Percentiles rank a stretch among this genome's conserved stretches.
Conservation (phyloP, 1,140 invertebrate species). For the Paramacrobiotus metropolitanus region DNA sequence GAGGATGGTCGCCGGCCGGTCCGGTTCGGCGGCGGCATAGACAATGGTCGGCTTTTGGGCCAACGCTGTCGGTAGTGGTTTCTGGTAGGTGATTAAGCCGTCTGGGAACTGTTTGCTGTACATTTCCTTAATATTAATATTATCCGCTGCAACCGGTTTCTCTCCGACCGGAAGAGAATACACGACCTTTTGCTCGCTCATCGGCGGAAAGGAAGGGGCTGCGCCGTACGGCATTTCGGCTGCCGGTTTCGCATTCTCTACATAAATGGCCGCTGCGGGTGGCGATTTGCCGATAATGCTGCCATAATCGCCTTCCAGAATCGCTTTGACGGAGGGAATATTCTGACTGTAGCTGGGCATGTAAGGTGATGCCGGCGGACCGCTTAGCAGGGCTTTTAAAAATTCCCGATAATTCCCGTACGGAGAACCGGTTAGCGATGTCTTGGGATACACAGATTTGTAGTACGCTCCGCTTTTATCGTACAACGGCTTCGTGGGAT, state of each 20-base stretch:
- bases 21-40: no score
- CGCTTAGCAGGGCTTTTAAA: neutral
- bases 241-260: neutral
- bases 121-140: no score
- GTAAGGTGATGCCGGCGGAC: neutral
- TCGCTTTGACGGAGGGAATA: neutral
- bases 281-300: neutral
- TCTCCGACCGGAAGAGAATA: neutral
- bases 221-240: neutral
- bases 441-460: neutral
- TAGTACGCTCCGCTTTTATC: no score
- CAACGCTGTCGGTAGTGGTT: no score
- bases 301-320: neutral
- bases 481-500: neutral
- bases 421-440: neutral
- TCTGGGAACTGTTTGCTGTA: no score
- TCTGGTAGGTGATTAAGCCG: no score
- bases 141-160: neutral
- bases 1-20: no score
- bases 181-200: neutral
- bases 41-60: no score
- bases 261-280: neutral
- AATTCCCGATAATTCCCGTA: neutral
- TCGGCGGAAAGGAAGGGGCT: neutral
- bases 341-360: neutral